Base-by-base conservation (phyloP, 2,113 vertebrate genomes). In the Todiramphus saurophagus region DNA sequence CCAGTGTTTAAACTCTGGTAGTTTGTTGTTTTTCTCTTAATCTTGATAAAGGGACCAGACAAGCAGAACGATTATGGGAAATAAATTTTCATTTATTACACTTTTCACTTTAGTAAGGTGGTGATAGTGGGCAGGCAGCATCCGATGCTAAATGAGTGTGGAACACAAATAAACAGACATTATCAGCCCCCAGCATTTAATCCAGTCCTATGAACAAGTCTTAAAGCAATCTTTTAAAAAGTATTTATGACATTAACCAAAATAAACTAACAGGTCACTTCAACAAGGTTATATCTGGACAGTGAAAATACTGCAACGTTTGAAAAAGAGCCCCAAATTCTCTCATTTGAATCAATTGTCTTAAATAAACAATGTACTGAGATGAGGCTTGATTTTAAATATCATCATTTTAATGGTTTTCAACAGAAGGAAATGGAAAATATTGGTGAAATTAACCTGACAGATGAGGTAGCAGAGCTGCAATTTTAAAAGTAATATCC, bases 381-480 rank as follows among this genome's bases (percentile, higher is more conserved):
- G 93, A 86, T 88, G 95, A 91, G 70, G 55, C 60, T 88, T 93
- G 86, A n/a, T 80, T 72, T 84, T 88, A 86, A 91, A 89, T 72
- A 87, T 74, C 55, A 39, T 72, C 3, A 84, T 95, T 91, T 87
- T 68, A 95, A 93, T 63, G 62, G 81, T 84, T 95, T 96, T 94
- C 95, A 95, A 51, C 89, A 91, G 69, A 87, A 92, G 70, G 77
- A 97, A 96, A 89, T 81, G 94, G 93, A 97, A 96, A 94, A 79
- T 73, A 68, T 69, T 83, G 51, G 51, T 94, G 87, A 95, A 96
- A 94, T 93, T 82, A 92, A 95, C 90, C 89, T 92, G 89, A 96
- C 88, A 94, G 87, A 94, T 94, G 93, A 97, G 89, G 96, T 96
- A 91, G 69, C 73, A 84, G 74, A 83, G 46, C 89, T 90, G 63